Conservation (phyloP, 2,888 invertebrate species). For the Myopa tessellatipennis region DNA sequence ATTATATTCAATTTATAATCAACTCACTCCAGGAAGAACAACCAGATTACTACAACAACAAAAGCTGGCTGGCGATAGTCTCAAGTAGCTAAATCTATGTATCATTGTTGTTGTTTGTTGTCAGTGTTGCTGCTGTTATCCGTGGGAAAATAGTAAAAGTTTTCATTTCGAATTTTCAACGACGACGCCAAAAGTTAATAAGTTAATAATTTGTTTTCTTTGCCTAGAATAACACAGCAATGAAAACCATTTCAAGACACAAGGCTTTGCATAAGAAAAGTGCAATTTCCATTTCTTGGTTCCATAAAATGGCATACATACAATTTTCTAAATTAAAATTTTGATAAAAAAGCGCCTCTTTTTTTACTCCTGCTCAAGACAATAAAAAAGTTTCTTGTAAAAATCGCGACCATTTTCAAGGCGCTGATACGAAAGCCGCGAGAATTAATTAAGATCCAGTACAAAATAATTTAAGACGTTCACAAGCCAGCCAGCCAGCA, state of each 20-base stretch:
- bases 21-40: neutral
- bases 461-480: conserved; percentile 7
- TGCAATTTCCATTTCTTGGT: neutral
- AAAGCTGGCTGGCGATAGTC: neutral
- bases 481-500: neutral
- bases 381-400: too few relatives aligned
- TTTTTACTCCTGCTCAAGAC: too few relatives aligned
- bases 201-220: conserved; percentile 20
- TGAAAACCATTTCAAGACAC: too few relatives aligned
- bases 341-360: neutral
- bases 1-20: conserved; percentile 14
- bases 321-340: conserved; percentile 3
- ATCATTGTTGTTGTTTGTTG: neutral
- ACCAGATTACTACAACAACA: neutral
- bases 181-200: neutral
- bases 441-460: neutral
- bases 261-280: too few relatives aligned
- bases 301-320: neutral
- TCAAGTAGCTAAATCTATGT: neutral
- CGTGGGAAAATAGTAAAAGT: neutral
- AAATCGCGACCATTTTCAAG: neutral
- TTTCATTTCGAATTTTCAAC: conserved; percentile 10
- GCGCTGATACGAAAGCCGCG: neutral
- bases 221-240: neutral
- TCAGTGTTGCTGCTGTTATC: neutral